These are phyloP conservation scores for Hippocampus kuda DNA, from an alignment of 2,797 vertebrate genomes.

Conservation along the genomic window DNA sequence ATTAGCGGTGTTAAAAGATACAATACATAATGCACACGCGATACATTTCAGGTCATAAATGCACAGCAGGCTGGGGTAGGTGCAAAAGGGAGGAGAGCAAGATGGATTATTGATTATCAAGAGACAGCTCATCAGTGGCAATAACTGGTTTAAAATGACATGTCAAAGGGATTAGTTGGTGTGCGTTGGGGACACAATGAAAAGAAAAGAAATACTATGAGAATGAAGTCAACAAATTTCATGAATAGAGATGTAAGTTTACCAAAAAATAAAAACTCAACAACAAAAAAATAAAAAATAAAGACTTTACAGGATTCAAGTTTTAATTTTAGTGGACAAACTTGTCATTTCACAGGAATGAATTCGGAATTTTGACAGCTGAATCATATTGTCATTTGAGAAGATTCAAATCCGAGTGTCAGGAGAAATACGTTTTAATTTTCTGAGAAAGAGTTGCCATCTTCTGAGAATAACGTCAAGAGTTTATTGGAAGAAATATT, in stretches of 20 bases:
- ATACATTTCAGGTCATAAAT: conserved; percentile 35
- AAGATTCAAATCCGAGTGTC: too few relatives aligned
- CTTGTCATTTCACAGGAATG: background rate
- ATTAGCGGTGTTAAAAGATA: conserved; percentile 26
- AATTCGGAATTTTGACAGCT: background rate
- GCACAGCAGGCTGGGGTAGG: too few relatives aligned
- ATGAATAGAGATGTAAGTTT: background rate
- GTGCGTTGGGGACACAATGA: background rate
- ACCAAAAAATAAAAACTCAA: background rate
- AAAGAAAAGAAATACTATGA: background rate
- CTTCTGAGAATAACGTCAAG: too few relatives aligned
- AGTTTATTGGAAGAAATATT: too few relatives aligned
- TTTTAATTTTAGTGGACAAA: background rate
- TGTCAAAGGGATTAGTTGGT: background rate
- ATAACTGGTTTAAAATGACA: background rate
- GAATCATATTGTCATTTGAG: too few relatives aligned
- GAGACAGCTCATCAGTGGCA: background rate
- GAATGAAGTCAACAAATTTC: background rate
- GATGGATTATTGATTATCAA: conserved; percentile 14
- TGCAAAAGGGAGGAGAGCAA: background rate
- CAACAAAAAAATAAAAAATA: too few relatives aligned
- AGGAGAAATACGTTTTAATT: too few relatives aligned
- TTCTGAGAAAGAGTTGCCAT: too few relatives aligned
- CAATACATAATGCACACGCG: conserved; percentile 54
- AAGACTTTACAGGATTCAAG: background rate